Evolutionary conservation across 2,888 invertebrate species (phyloP).

Genomic region (Tetranychus truncatus): DNA sequence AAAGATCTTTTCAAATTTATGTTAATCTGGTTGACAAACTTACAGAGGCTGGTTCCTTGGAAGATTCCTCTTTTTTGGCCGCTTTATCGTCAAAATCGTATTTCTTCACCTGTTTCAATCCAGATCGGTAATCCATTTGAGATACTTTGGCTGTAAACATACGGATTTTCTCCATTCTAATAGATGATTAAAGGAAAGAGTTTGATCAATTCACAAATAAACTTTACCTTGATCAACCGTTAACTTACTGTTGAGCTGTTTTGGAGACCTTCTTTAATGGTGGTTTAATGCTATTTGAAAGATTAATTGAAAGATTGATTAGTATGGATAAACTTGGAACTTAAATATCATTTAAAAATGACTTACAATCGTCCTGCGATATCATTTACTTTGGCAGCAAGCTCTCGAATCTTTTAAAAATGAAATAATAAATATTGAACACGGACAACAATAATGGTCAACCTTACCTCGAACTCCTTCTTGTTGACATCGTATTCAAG

Average conservation of each 20-base stretch:
- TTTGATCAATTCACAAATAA: neutral
- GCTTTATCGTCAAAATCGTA: slow-evolving; percentile 11
- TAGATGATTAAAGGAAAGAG: neutral
- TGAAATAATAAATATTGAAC: neutral
- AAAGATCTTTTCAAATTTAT: too few species aligned
- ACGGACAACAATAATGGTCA: neutral
- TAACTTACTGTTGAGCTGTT: slow-evolving; percentile 12
- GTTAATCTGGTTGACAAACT: neutral
- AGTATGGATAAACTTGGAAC: neutral
- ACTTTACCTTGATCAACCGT: too few species aligned
- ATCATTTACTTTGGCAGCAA: slow-evolving; percentile 14
- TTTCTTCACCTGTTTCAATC: slow-evolving; percentile 12
- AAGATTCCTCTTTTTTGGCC: neutral
- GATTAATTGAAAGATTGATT: neutral
- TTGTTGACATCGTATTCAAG: slow-evolving; percentile 11
- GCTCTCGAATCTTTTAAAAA: slow-evolving; percentile 9
- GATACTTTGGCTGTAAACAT: slow-evolving; percentile 16
- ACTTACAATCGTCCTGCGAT: slow-evolving; percentile 14
- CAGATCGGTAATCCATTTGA: slow-evolving; percentile 13
- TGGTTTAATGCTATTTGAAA: slow-evolving; percentile 9
- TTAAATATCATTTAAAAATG: neutral
- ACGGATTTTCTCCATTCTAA: slow-evolving; percentile 14
- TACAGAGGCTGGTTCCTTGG: neutral
- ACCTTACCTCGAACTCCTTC: slow-evolving; percentile 12
- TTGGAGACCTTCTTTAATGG: slow-evolving; percentile 15